These are phyloP conservation scores for Danio tinwini DNA, from an alignment of 2,797 vertebrate species.

Conservation along the genomic window DNA sequence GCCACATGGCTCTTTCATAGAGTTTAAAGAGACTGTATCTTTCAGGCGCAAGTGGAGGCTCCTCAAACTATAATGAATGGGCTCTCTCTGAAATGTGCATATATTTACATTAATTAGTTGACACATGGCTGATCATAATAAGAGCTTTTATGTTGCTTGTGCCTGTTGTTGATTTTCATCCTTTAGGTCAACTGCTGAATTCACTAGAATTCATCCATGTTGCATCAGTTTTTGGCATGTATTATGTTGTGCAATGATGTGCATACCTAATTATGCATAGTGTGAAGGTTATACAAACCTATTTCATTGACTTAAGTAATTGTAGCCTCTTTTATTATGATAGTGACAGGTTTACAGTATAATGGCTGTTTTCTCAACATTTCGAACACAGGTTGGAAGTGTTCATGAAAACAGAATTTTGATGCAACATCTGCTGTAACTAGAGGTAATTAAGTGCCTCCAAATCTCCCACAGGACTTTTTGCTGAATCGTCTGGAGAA, in stretches of 20 bases:
- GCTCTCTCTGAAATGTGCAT: conserved; percentile 21
- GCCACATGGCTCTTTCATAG: conserved; percentile 41
- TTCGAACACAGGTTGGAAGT: conserved; percentile 24
- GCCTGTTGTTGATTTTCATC: conserved; percentile 37
- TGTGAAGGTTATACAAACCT: neutral
- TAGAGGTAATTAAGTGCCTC: conserved; percentile 30
- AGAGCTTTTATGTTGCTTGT: conserved; percentile 21
- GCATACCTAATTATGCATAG: neutral
- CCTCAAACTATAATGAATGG: conserved; percentile 29
- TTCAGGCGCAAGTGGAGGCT: conserved; percentile 12
- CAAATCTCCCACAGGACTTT: conserved; percentile 82
- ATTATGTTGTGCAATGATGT: neutral
- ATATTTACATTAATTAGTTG: conserved; percentile 31
- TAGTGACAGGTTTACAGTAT: conserved; percentile 4
- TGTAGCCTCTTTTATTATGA: neutral
- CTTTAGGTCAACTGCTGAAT: conserved; percentile 17
- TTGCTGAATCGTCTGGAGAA: conserved; percentile 87
- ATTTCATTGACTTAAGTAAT: neutral
- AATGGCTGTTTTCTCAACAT: conserved; percentile 12
- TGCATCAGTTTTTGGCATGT: neutral
- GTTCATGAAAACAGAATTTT: conserved; percentile 3
- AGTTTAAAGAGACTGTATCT: conserved; percentile 36
- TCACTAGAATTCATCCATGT: neutral
- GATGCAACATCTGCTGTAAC: conserved; percentile 1
- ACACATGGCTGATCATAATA: conserved; percentile 21